Conservation (phyloP, 2,888 invertebrate species). For the Dasysyrphus tricinctus region DNA sequence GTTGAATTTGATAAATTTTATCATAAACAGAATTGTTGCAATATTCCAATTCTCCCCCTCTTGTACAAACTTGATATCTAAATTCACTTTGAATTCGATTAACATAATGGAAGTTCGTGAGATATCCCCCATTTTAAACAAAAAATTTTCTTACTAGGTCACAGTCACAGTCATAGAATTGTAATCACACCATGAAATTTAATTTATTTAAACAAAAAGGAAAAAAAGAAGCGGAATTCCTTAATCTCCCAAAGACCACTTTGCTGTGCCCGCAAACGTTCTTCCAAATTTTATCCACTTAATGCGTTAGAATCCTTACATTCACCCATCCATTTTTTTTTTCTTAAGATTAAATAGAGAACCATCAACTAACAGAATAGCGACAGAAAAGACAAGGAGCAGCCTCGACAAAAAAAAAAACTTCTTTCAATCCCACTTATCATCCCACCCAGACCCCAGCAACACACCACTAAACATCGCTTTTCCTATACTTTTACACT, state of each 20-base stretch:
- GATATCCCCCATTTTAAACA: neutral
- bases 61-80: slow-evolving; percentile 12
- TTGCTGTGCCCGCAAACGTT: slow-evolving; percentile 45
- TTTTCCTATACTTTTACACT: slow-evolving; percentile 4
- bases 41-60: neutral
- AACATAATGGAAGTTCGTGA: slow-evolving; percentile 27
- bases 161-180: slow-evolving; percentile 10
- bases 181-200: slow-evolving; percentile 52
- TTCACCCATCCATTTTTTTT: slow-evolving; percentile 12
- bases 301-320: slow-evolving; percentile 69
- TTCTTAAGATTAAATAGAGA: slow-evolving; percentile 25
- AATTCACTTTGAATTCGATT: slow-evolving; percentile 35
- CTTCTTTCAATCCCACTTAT: slow-evolving; percentile 20
- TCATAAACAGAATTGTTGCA: neutral
- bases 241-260: slow-evolving; percentile 47
- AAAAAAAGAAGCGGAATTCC: slow-evolving; percentile 3
- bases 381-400: too few relatives aligned
- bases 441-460: slow-evolving; percentile 9
- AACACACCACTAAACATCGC: neutral
- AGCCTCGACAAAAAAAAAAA: neutral
- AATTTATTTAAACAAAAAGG: slow-evolving; percentile 21
- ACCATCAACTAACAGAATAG: slow-evolving; percentile 5
- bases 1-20: neutral
- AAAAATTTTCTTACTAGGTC: slow-evolving; percentile 14
- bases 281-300: slow-evolving; percentile 59